phyloP scores from a whole-genome alignment of 2,888 invertebrate genomes.

The Polydrusus cervinus region DNA sequence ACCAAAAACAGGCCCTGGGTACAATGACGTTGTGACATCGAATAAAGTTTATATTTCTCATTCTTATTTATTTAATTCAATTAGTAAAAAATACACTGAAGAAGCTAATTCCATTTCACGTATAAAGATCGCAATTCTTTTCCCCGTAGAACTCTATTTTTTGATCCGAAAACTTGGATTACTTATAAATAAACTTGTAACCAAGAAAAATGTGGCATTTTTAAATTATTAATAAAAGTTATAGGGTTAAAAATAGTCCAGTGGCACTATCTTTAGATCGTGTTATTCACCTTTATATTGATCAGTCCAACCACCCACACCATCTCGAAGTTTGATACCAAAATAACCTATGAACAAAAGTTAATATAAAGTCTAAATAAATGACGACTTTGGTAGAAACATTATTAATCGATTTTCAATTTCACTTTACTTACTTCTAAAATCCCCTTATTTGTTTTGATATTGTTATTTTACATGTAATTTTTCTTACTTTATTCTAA shows the following conservation, averaged over 20 bases:
- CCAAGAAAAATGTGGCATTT: conserved; percentile 16
- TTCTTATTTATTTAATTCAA: too few species aligned
- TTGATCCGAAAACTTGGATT: neutral
- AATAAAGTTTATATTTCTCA: too few species aligned
- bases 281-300: conserved; percentile 35
- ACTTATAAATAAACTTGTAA: conserved; percentile 2
- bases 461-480: too few species aligned
- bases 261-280: conserved; percentile 14
- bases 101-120: too few species aligned
- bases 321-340: neutral
- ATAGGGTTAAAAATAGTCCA: conserved; percentile 26
- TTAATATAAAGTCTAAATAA: conserved; percentile 12
- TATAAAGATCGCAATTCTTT: too few species aligned
- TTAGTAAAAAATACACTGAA: too few species aligned
- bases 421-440: too few species aligned
- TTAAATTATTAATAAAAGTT: conserved; percentile 21
- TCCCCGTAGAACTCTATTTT: neutral
- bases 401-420: too few species aligned
- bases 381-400: neutral
- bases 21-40: too few species aligned
- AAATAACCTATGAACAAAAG: conserved; percentile 10
- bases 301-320: conserved; percentile 18
- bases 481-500: too few species aligned
- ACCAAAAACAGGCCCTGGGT: too few species aligned
- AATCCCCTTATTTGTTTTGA: too few species aligned